Conservation (phyloP, 2,888 invertebrate genomes). For the Epirrhoe tristata region DNA sequence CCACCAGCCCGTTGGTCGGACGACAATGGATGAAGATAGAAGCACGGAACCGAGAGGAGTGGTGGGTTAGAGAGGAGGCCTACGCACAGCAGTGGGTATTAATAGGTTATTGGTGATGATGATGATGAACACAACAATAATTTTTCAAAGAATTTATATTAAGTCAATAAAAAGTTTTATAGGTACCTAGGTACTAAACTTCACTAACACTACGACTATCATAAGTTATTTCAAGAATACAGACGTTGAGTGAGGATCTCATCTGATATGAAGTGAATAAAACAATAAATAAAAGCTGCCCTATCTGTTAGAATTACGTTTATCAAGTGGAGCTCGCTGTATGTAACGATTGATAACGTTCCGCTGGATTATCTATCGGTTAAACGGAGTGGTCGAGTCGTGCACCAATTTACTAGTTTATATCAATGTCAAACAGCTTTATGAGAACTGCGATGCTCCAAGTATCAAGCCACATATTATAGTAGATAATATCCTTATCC, state of each 20-base stretch:
- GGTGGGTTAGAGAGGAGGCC: no score
- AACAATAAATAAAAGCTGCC: not conserved
- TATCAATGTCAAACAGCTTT: not conserved
- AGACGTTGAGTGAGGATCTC: not conserved
- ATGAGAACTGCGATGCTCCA: not conserved
- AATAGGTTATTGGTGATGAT: no score
- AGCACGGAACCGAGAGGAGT: no score
- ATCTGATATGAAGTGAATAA: not conserved
- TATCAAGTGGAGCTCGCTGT: constrained; percentile 1
- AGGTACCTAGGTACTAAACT: no score
- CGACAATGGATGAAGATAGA: no score
- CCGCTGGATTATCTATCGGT: constrained; percentile 8
- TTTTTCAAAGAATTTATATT: no score
- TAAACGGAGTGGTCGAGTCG: not conserved
- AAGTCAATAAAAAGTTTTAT: no score
- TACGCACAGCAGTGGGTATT: no score
- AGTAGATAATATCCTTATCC: not conserved
- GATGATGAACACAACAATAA: no score
- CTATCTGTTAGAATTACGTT: constrained; percentile 3
- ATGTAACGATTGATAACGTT: constrained; percentile 9
- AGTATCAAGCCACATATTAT: not conserved
- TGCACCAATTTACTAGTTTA: not conserved
- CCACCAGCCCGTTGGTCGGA: no score
- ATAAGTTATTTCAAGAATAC: no score
- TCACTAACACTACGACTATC: no score